These are phyloP conservation scores for Agelastica alni DNA, from an alignment of 2,888 invertebrate genomes.

Conservation along the genomic window DNA sequence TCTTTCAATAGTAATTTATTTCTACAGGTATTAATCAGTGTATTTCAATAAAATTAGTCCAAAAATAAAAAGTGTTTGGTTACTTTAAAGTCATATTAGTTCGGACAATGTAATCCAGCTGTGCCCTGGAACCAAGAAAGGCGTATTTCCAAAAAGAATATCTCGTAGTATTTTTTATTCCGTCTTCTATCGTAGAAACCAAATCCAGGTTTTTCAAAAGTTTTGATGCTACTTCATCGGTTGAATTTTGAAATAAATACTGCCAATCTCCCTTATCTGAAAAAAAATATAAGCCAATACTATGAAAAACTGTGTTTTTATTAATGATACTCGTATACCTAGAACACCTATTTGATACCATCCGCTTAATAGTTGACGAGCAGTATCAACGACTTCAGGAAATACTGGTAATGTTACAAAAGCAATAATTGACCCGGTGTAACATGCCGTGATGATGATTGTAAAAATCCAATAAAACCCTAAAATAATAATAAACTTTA, in stretches of 20 bases:
- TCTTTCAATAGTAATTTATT: no score
- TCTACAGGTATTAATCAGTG: no score
- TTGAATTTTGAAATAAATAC: conserved; percentile 71
- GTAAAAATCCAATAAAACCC: conserved; percentile 86
- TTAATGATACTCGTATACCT: conserved; percentile 54
- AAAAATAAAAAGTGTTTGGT: conserved; percentile 24
- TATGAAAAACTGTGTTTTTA: neutral
- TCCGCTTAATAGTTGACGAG: conserved; percentile 67
- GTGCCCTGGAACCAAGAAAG: conserved; percentile 73
- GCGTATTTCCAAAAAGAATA: conserved; percentile 81
- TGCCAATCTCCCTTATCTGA: conserved; percentile 78
- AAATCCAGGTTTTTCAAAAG: conserved; percentile 70
- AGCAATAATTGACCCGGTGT: conserved; percentile 83
- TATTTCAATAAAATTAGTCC: no score
- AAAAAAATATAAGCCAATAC: conserved; percentile 28
- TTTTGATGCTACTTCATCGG: conserved; percentile 65
- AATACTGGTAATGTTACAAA: conserved; percentile 80
- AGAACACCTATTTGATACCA: conserved; percentile 74
- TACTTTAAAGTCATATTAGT: conserved; percentile 71
- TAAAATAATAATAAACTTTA: no score
- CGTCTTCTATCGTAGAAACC: conserved; percentile 68
- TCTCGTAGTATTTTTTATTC: conserved; percentile 73
- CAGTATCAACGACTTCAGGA: conserved; percentile 74
- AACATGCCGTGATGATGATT: conserved; percentile 81
- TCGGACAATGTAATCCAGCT: conserved; percentile 72